phyloP scores from a whole-genome alignment of 2,113 vertebrate species.

The Todiramphus saurophagus region DNA sequence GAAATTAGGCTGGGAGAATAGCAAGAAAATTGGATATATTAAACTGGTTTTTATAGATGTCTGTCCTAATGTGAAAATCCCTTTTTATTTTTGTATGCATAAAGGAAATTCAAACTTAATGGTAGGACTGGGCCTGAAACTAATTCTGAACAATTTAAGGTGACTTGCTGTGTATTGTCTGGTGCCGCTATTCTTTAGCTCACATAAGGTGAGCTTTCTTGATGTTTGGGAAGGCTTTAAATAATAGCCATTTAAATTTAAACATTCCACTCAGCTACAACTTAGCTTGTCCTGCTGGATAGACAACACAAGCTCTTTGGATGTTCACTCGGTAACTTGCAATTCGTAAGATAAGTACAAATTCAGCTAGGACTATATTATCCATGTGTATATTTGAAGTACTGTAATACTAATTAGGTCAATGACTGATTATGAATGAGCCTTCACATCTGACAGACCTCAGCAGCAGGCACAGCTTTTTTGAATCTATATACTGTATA shows the following conservation, averaged over 20 bases:
- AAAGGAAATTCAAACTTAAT: not conserved
- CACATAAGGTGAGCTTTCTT: not conserved
- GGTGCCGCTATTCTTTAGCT: not conserved
- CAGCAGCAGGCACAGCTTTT: constrained; percentile 52
- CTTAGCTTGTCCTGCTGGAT: constrained; percentile 11
- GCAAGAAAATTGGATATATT: not conserved
- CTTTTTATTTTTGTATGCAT: constrained; percentile 63
- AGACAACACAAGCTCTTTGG: not conserved
- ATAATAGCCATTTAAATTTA: constrained; percentile 31
- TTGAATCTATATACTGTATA: constrained; percentile 17
- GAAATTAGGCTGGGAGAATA: not conserved
- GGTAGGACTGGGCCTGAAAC: constrained; percentile 27
- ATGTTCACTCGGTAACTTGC: not conserved
- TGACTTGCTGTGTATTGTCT: constrained; percentile 31
- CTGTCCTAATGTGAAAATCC: constrained; percentile 37
- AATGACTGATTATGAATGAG: not conserved
- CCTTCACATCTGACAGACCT: constrained; percentile 52
- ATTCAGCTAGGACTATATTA: constrained; percentile 22
- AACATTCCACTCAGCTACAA: constrained; percentile 43
- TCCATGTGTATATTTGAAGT: constrained; percentile 42
- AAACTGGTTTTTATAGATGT: constrained; percentile 40
- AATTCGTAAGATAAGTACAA: not conserved
- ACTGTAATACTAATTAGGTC: constrained; percentile 49
- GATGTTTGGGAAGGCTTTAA: constrained; percentile 22
- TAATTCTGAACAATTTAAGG: not conserved